Evolutionary conservation across 2,113 vertebrate genomes (phyloP).

Genomic region (Phaethornis superciliosus): DNA sequence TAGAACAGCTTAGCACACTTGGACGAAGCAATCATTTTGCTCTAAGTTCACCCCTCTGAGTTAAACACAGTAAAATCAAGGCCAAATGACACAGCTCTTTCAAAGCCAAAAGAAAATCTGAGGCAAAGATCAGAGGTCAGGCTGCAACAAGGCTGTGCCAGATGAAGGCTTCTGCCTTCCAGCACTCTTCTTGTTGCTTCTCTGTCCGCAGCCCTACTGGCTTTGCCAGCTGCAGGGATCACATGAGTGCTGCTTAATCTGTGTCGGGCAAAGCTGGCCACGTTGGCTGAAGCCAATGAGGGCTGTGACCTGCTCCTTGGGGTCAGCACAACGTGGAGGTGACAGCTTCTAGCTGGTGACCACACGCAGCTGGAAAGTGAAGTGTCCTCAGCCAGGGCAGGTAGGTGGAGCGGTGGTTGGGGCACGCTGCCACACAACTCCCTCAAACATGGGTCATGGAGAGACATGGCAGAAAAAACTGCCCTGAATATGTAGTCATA

Average conservation of each 20-base stretch:
- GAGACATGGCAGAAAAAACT: neutral
- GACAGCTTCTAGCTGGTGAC: neutral
- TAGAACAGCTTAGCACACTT: neutral
- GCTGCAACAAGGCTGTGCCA: neutral
- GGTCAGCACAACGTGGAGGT: rapidly evolving
- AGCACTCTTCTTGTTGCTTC: neutral
- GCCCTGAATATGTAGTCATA: neutral
- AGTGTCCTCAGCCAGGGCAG: neutral
- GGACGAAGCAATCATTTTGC: neutral
- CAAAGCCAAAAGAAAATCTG: neutral
- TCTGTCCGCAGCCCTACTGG: neutral
- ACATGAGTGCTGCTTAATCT: neutral
- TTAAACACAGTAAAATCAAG: neutral
- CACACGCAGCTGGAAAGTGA: neutral
- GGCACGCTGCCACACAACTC: neutral
- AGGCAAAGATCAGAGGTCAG: conserved; percentile 40
- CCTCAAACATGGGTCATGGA: neutral
- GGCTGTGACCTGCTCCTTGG: neutral
- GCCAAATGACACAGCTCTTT: neutral
- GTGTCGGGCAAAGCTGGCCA: neutral
- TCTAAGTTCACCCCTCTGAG: neutral
- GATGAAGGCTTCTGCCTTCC: neutral
- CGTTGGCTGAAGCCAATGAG: neutral
- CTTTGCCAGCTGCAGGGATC: neutral
- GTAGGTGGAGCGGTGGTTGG: neutral